Conservation (phyloP, 2,888 invertebrate species). For the Eugnorisma glareosa region DNA sequence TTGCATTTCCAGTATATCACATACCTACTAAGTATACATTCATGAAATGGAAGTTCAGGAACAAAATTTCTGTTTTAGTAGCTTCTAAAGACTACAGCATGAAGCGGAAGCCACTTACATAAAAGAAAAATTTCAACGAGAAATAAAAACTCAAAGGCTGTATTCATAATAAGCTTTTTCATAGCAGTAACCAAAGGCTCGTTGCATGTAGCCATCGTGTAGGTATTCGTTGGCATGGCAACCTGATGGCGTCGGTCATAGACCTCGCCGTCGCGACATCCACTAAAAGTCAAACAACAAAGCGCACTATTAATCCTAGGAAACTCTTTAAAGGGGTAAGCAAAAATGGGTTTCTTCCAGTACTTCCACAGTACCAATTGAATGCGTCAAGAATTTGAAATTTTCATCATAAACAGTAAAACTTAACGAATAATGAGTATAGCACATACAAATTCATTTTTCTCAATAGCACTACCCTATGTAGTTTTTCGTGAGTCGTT, state of each 20-base stretch:
- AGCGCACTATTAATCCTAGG: conserved; percentile 81
- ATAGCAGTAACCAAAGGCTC: conserved; percentile 74
- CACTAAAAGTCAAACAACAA: conserved; percentile 84
- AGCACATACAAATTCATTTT: conserved; percentile 17
- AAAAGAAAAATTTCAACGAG: conserved; percentile 72
- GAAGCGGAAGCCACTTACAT: conserved; percentile 48
- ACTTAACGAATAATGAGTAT: background rate
- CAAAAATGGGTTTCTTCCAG: conserved; percentile 28
- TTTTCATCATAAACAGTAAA: background rate
- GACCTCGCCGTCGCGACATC: conserved; percentile 86
- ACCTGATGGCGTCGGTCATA: conserved; percentile 86
- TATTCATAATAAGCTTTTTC: conserved; percentile 80
- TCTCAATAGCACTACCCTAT: conserved; percentile 21
- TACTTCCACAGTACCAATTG: conserved; percentile 16
- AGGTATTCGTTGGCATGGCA: conserved; percentile 84
- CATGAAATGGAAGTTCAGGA: background rate
- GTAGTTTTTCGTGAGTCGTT: conserved; percentile 26
- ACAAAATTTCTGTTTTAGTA: conserved; percentile 1
- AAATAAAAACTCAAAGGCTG: conserved; percentile 75
- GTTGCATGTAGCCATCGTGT: conserved; percentile 75
- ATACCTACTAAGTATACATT: background rate
- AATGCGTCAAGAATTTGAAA: background rate
- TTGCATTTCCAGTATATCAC: conserved; percentile 19
- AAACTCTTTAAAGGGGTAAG: conserved; percentile 78
- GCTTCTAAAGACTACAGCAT: background rate